Evolutionary conservation across 2,888 invertebrate genomes (phyloP), one percentile per base, ranked within the genome.

Genomic region (Macroteleia sp.): DNA sequence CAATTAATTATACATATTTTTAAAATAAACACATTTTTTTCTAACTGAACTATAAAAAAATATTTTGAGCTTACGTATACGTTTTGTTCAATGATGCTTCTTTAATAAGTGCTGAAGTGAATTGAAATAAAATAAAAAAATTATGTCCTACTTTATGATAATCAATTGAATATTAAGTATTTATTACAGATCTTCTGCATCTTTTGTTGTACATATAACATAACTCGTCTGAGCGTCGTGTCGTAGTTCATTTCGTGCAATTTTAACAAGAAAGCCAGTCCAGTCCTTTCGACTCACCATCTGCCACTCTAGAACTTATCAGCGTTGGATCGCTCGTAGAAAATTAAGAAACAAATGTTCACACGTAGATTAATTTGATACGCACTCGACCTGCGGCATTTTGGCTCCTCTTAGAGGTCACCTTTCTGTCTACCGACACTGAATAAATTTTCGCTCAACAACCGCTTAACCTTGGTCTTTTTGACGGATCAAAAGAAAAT

Each of bases 311-410:
- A 44, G 66, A 36, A 34, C 20, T 82, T 82, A 84, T 84, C 84
- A 83, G 84, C 82, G 84, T 83, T 80, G 83, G 70, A 83, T 84
- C 84, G 75, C 81, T 83, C 76, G 81, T 83, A 77, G 81, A 73
- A 78, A 81, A 77, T 80, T 82, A 81, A 83, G 80, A 83, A 81
- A 79, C 71, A 76, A 75, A 83, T 79, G 82, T 80, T 79, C 77
- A 62, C 73, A 70, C 50, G 71, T 61, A 81, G 83, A 81, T 82
- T 81, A 81, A 75, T 81, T 81, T 81, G 80, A 80, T 81, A 78
- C 79, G 69, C 76, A 69, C 77, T 73, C 54, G 56, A 70, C 78
- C 64, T 54, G 69, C 59, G 42, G 70, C 61, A 52, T 77, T 80
- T 74, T 67, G 70, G 70, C 70, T 67, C 36, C 61, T 32, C 75